These are phyloP conservation scores for Labrus mixtus DNA, from an alignment of 2,113 vertebrate species.

Conservation along the genomic window DNA sequence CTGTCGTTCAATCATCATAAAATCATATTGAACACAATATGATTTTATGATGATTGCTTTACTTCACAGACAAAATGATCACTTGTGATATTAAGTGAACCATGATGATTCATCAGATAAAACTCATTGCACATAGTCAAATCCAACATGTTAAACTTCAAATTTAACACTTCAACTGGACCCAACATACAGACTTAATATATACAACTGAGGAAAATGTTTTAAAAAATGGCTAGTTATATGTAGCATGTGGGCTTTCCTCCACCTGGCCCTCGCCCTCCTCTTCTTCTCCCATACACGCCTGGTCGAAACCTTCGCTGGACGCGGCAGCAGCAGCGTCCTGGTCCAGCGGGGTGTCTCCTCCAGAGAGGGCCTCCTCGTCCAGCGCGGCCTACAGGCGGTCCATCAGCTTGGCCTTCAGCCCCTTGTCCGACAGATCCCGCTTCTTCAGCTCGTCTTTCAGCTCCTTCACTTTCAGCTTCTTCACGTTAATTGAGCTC, in stretches of 20 bases:
- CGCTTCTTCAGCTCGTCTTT: constrained; percentile 98
- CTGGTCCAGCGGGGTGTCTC: constrained; percentile 74
- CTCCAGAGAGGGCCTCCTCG: constrained; percentile 87
- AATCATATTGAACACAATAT: too few species aligned
- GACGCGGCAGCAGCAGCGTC: constrained; percentile 62
- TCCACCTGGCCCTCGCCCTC: constrained; percentile 57
- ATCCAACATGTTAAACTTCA: constrained; percentile 54
- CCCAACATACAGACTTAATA: constrained; percentile 63
- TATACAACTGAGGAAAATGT: constrained; percentile 58
- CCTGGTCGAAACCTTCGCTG: constrained; percentile 79
- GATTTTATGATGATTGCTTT: too few species aligned
- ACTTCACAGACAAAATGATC: constrained; percentile 37
- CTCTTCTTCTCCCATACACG: constrained; percentile 83
- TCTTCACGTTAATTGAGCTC: constrained; percentile 96
- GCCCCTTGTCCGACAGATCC: constrained; percentile 93
- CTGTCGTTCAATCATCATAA: constrained; percentile 16
- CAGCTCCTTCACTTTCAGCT: constrained; percentile 96
- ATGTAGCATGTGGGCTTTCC: too few species aligned
- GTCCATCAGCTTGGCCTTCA: constrained; percentile 98
- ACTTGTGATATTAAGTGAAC: constrained; percentile 17
- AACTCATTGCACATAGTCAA: constrained; percentile 47
- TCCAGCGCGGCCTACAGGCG: constrained; percentile 95
- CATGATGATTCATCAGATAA: constrained; percentile 56
- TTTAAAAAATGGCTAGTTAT: too few species aligned
- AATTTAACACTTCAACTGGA: constrained; percentile 65